Evolutionary conservation across 2,797 vertebrate species (phyloP), one percentile per base, ranked within the genome.

Genomic region (Protonibea diacanthus): DNA sequence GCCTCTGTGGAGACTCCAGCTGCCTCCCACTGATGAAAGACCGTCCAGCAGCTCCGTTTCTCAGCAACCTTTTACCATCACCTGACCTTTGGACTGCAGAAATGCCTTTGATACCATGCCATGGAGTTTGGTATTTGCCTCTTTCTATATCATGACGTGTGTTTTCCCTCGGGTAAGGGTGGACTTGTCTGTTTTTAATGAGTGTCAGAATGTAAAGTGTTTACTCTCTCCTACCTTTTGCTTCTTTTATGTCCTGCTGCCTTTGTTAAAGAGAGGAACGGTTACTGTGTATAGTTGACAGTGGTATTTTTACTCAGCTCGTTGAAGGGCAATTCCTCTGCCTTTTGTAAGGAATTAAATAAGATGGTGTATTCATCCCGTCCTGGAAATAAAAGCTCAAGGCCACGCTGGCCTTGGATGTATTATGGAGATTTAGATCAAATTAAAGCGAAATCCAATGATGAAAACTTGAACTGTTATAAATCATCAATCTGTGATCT

Each of bases 11-110:
- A 93, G 91, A 91, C 86, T 92, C 92, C 90, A 92, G 92, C 92
- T 93, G 92, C 92, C 90, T 92, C 89, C 91, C 85, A 85, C 91
- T 93, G 94, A 95, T 95, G 93, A 95, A 95, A 95, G 94, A 86
- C 87, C 83, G 57, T 91, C 87, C 92, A 91, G 89, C 87, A 87
- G 90, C 89, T 93, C 87, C 71, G 90, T 89, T 89, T 84, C 93
- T 92, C 92, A 4, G 91, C 94, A 95, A 95, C 94, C 95, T 95
- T 96, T 95, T 90, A 94, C 92, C 93, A 90, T 92, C 92, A 90
- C 87, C 91, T 95, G 94, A 96, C 95, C 95, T 96, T 96, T 95
- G 91, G 93, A 92, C 93, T 83, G 89, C 80, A 93, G 88, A 93
- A 89, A 92, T 86, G 88, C 87, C 92, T 95, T 95, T 95, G 92